Evolutionary conservation across 2,797 vertebrate genomes (phyloP), one percentile per base, ranked within the genome.

Genomic region (Pangasius macronema): DNA sequence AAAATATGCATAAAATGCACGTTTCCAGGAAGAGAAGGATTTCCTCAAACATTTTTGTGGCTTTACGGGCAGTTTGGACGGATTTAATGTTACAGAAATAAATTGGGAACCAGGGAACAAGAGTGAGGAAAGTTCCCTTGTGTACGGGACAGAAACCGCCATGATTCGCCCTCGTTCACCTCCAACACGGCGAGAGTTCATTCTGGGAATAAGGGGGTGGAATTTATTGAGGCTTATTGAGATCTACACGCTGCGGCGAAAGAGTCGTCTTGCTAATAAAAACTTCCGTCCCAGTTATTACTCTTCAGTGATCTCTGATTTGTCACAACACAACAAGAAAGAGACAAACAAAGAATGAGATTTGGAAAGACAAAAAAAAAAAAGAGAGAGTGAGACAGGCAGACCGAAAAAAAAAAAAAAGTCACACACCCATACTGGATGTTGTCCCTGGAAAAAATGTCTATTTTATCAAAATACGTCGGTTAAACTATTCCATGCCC

Each of bases 11-110:
- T 86, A 87, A 89, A 90, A 91, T 82, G 70, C 83, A 86, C 73
- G 76, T 73, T 87, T 86, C 86, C 76, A 57, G n/a, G 67, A 87
- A 82, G 82, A 16, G 84, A 88, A 82, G 86, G 84, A 88, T 91
- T 87, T 88, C 90, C 88, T 90, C 46, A n/a, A 79, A 88, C 88
- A 90, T 91, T 88, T 90, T 90, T 93, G 90, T 91, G 89, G 86
- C 77, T 85, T 88, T 85, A 91, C 86, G 90, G 83, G 86, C 72
- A 86, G 82, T 70, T 86, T 79, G 86, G 76, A 87, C 18, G 79
- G 82, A 88, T 88, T 85, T 87, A 84, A 70, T 61, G 83, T 30
- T 86, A 86, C 89, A 55, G 68, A 89, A 51, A 86, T 46, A 79
- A 73, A 68, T 30, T 77, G 61, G 65, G 77, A 89, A 87, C 79